Evolutionary conservation across 2,888 invertebrate species (phyloP).

Genomic region (Cryptops parisi): DNA sequence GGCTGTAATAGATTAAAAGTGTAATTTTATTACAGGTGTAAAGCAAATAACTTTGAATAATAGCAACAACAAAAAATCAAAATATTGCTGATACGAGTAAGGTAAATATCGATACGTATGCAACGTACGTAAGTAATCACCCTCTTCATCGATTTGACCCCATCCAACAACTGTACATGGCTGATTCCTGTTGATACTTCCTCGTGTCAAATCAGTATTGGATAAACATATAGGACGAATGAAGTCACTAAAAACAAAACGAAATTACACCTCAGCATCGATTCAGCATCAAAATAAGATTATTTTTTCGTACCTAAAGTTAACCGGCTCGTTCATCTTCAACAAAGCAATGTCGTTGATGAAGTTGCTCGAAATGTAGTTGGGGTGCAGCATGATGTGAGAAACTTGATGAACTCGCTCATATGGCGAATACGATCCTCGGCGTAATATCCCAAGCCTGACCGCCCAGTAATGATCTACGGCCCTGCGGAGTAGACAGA

Average conservation of each 20-base stretch:
- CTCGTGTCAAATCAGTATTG: constrained; percentile 34
- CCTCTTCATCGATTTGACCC: constrained; percentile 65
- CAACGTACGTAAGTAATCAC: constrained; percentile 59
- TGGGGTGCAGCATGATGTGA: constrained; percentile 52
- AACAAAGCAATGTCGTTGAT: constrained; percentile 62
- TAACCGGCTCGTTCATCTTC: constrained; percentile 44
- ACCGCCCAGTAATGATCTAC: constrained; percentile 65
- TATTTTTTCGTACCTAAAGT: constrained; percentile 29
- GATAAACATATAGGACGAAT: constrained; percentile 52
- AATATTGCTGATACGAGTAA: background rate
- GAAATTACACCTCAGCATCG: too few relatives aligned
- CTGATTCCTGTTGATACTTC: constrained; percentile 44
- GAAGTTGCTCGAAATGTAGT: constrained; percentile 58
- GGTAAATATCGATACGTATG: background rate
- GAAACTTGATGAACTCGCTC: constrained; percentile 53
- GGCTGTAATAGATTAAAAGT: constrained; percentile 36
- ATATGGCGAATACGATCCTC: constrained; percentile 56
- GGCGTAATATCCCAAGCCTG: constrained; percentile 54
- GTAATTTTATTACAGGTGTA: too few relatives aligned
- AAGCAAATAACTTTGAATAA: constrained; percentile 5
- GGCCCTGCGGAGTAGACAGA: constrained; percentile 39
- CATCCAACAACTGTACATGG: constrained; percentile 65
- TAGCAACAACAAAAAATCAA: constrained; percentile 10
- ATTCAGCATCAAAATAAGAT: too few relatives aligned
- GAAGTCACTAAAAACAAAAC: constrained; percentile 37